Conservation (phyloP, 2,113 vertebrate genomes). For the Proterorhinus semilunaris region DNA sequence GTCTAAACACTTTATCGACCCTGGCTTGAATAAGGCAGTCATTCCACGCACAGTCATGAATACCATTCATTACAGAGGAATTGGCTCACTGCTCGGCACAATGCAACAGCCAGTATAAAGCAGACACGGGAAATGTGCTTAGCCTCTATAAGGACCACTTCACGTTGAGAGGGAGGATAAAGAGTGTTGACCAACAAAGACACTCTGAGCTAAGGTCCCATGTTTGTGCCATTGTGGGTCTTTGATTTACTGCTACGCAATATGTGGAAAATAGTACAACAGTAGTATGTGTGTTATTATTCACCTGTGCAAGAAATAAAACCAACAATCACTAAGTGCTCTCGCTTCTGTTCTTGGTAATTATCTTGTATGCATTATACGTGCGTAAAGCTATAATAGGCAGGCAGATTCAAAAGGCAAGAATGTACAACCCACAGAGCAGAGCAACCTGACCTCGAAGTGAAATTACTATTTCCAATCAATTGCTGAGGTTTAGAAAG, state of each 20-base stretch:
- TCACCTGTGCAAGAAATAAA: too few relatives aligned
- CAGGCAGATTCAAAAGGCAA: too few relatives aligned
- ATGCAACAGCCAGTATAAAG: slow-evolving; percentile 6
- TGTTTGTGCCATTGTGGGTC: not conserved
- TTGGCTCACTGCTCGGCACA: slow-evolving; percentile 15
- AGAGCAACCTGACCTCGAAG: too few relatives aligned
- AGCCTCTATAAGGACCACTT: slow-evolving; percentile 27
- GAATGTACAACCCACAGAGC: too few relatives aligned
- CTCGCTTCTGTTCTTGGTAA: too few relatives aligned
- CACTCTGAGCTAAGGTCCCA: not conserved
- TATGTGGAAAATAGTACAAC: not conserved
- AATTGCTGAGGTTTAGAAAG: too few relatives aligned
- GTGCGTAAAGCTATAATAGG: too few relatives aligned
- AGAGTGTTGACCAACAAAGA: not conserved
- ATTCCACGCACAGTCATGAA: slow-evolving; percentile 43
- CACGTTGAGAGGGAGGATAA: not conserved
- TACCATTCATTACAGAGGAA: slow-evolving; percentile 49
- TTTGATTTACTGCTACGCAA: not conserved
- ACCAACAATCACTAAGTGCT: too few relatives aligned
- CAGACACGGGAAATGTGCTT: slow-evolving; percentile 24
- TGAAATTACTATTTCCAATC: too few relatives aligned
- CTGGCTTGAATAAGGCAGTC: slow-evolving; percentile 42
- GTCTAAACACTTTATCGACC: slow-evolving; percentile 56
- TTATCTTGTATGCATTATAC: too few relatives aligned
- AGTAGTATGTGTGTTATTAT: too few relatives aligned